Conservation (phyloP, 1,140 invertebrate species). For the Pogonomyrmex barbatus region DNA sequence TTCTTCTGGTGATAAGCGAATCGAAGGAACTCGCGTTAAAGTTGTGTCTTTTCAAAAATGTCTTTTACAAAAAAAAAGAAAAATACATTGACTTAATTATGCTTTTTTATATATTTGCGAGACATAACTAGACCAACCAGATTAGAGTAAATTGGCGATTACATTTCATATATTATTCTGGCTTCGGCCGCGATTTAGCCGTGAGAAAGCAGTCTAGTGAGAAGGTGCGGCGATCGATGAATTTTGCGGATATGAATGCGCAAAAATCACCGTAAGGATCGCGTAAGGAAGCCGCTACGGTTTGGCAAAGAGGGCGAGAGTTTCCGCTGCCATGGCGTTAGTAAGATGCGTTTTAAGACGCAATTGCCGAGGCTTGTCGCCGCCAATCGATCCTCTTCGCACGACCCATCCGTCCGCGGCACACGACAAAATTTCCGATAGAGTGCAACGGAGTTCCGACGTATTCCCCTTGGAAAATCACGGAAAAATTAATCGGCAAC, state of each 20-base stretch:
- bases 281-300: background rate
- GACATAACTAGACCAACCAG: constrained; percentile 38
- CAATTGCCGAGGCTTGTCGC: constrained; percentile 79
- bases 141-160: constrained; percentile 7
- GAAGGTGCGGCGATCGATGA: constrained; percentile 45
- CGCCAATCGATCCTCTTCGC: constrained; percentile 79
- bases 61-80: background rate
- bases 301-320: background rate
- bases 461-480: background rate
- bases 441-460: constrained; percentile 74
- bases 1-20: background rate
- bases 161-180: background rate
- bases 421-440: constrained; percentile 79
- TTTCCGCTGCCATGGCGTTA: background rate
- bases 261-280: constrained; percentile 10
- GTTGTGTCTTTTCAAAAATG: background rate
- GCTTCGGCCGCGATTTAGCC: constrained; percentile 6
- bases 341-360: constrained; percentile 78
- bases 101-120: background rate
- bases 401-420: constrained; percentile 67
- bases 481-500: background rate
- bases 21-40: background rate
- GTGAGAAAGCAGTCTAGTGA: background rate
- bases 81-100: too few relatives aligned
- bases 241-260: constrained; percentile 45